Percentiles rank a stretch among this genome's conserved stretches.
Evolutionary conservation across 2,113 vertebrate species (phyloP).

Genomic region (Bothrops jararaca): DNA sequence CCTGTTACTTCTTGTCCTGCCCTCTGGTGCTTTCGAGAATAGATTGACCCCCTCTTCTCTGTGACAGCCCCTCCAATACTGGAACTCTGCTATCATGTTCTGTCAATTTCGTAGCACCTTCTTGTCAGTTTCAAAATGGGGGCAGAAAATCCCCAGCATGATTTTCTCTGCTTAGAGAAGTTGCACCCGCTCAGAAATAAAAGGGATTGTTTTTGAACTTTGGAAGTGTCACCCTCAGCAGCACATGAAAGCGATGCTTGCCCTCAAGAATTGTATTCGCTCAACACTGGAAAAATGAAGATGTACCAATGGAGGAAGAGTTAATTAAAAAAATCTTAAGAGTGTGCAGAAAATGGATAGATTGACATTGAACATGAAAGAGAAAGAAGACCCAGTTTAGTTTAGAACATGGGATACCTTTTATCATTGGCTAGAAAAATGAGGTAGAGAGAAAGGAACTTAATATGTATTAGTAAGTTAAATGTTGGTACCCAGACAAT

Average conservation of each 20-base stretch:
- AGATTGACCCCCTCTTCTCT: background rate
- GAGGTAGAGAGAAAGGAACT: too few relatives aligned
- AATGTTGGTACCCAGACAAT: too few relatives aligned
- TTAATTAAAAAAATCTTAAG: too few relatives aligned
- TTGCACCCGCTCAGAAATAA: background rate
- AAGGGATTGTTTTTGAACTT: background rate
- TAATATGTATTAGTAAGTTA: too few relatives aligned
- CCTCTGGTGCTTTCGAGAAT: background rate
- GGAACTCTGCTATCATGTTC: background rate
- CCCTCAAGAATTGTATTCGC: too few relatives aligned
- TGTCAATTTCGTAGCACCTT: background rate
- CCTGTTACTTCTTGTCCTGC: background rate
- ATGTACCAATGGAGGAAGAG: too few relatives aligned
- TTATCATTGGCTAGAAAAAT: too few relatives aligned
- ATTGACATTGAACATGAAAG: too few relatives aligned
- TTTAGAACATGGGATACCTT: too few relatives aligned
- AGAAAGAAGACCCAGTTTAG: too few relatives aligned
- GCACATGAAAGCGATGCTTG: background rate
- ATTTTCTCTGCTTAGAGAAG: background rate
- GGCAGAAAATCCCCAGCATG: background rate
- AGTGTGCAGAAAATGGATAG: too few relatives aligned
- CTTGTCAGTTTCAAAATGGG: background rate
- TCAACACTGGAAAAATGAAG: too few relatives aligned
- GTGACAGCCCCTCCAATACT: background rate
- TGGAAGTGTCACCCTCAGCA: background rate